Base-by-base conservation (phyloP, 2,113 vertebrate genomes). In the Hippocampus abdominalis region DNA sequence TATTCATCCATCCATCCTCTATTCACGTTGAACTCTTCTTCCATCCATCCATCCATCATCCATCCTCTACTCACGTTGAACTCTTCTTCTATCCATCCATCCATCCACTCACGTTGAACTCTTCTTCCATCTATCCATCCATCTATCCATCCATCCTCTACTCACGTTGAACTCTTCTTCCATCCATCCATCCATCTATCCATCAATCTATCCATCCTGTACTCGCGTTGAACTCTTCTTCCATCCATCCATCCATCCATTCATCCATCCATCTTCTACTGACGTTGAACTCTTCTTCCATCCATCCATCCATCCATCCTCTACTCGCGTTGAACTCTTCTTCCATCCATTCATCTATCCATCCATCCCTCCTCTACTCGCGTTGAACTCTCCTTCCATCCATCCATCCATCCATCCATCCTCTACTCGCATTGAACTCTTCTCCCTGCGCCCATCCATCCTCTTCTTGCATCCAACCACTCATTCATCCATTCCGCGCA, bases 241-340 rank as follows among this genome's bases (percentile, higher is more conserved):
- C 27, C 60, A 62, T 62, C 60, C 40, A 16, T 25, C 44, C 42
- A 48, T 23, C 42, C 23, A 7, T 3, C 20, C 63, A 21, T 8
- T 3, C 20, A 8, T 4, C 7, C 80, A 66, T 70, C 72, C 68
- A 69, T 70, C 53, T n/a, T n/a, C n/a, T n/a, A n/a, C n/a, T n/a
- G n/a, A n/a, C n/a, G n/a, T n/a, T n/a, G n/a, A n/a, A n/a, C n/a
- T n/a, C n/a, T n/a, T n/a, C n/a, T n/a, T 65, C 40, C 63, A 64
- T 13, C 63, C n/a, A 23, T 83, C 66, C 74, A 75, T 66, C 40
- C 49, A 4, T 29, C 56, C 36, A 18, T 32, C 53, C 27, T n/a
- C n/a, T n/a, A n/a, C n/a, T n/a, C n/a, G n/a, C n/a, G n/a, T n/a
- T n/a, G n/a, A n/a, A n/a, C n/a, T n/a, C 1, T 27, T 2, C 27